These are phyloP conservation scores for Sebastes flavidus DNA, from an alignment of 2,797 vertebrate genomes.

Conservation along the genomic window DNA sequence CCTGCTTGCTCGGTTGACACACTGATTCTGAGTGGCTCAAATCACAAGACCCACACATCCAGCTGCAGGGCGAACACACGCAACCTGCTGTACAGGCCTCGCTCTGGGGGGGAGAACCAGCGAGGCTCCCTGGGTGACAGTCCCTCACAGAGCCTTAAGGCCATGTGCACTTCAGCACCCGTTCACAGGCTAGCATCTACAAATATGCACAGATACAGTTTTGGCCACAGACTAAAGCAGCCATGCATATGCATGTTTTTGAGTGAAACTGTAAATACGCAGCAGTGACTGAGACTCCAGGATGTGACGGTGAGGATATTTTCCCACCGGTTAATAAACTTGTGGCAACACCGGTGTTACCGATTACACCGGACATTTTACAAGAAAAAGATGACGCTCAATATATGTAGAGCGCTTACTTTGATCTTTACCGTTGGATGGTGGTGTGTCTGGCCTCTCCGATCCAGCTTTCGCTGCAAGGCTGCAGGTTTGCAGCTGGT, in stretches of 20 bases:
- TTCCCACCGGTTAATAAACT: too few species aligned
- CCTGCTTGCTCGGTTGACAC: slow-evolving; percentile 40
- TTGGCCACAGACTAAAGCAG: background rate
- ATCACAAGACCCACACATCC: slow-evolving; percentile 49
- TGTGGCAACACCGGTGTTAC: too few species aligned
- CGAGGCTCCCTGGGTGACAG: background rate
- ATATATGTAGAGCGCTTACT: too few species aligned
- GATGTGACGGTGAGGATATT: too few species aligned
- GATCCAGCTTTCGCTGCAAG: too few species aligned
- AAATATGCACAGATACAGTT: slow-evolving; percentile 18
- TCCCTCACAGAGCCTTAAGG: slow-evolving; percentile 1
- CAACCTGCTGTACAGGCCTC: background rate
- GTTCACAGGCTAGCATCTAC: background rate
- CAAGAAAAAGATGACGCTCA: too few species aligned
- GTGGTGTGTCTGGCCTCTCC: too few species aligned
- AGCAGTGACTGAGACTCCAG: background rate
- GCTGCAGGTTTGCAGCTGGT: too few species aligned
- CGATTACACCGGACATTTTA: too few species aligned
- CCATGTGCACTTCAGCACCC: slow-evolving; percentile 8
- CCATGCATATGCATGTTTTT: slow-evolving; percentile 13
- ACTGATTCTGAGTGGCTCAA: slow-evolving; percentile 50
- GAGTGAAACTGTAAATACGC: slow-evolving; percentile 6
- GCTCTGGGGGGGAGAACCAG: slow-evolving; percentile 4
- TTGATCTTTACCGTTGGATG: too few species aligned
- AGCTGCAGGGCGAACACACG: slow-evolving; percentile 33